Conservation (phyloP, 2,113 vertebrate species). For the Pseudopodoces humilis region DNA sequence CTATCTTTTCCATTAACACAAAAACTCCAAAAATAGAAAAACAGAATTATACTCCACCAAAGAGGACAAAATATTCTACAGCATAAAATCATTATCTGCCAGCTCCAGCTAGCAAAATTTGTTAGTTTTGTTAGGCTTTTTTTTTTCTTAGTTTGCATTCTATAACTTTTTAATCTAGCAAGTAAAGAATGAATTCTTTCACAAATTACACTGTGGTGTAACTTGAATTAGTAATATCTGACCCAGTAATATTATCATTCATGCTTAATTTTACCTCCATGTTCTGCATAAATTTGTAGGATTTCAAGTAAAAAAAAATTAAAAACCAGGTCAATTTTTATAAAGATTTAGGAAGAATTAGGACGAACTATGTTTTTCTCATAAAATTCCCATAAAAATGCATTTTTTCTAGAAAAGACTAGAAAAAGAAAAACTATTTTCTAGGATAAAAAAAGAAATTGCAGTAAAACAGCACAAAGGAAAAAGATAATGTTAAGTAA, state of each 20-base stretch:
- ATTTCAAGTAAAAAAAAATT: neutral
- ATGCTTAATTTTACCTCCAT: neutral
- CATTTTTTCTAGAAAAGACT: neutral
- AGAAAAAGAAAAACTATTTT: neutral
- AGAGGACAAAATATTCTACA: neutral
- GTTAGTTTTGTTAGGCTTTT: neutral
- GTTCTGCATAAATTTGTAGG: neutral
- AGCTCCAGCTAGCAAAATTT: neutral
- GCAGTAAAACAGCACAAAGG: neutral
- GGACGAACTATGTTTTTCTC: neutral
- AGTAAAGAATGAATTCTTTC: neutral
- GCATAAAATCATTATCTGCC: neutral
- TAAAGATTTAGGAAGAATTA: too few species aligned
- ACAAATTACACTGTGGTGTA: neutral
- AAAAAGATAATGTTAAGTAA: neutral
- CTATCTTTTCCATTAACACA: neutral
- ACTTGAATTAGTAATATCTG: neutral
- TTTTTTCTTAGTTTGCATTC: neutral
- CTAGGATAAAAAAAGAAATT: neutral
- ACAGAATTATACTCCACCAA: neutral
- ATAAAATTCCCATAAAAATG: neutral
- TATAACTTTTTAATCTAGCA: neutral
- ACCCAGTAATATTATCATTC: neutral
- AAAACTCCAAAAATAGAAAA: neutral
- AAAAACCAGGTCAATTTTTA: neutral